Base-by-base conservation (phyloP, 2,888 invertebrate species). In the Sinopyrophorus schimmeli region DNA sequence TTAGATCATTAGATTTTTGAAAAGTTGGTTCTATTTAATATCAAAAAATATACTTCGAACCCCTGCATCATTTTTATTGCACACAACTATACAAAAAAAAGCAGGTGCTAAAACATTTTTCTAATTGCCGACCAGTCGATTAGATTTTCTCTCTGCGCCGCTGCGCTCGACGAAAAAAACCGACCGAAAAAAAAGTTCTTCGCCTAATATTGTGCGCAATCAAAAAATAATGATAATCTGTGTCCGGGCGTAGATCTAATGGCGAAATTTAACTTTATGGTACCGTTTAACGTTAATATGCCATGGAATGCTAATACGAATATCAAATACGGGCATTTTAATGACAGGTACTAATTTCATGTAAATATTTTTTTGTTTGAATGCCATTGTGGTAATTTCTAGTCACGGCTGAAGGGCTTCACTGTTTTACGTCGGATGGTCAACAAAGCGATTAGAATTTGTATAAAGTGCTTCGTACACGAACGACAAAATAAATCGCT, bases 391-490 rank as follows among this genome's bases (percentile, higher is more conserved):
- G 28, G 34, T 34, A 35, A 40, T 42, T 30, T 20, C 30, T 28
- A 12, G 42, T 49, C 27, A 49, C 32, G 43, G 30, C 15, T 37
- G 21, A 9, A 15, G 31, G 39, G 16, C 17, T 43, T 44, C 39
- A 38, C 43, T 49, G 32, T 49, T 49, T 49, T 44, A 32, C 32
- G 21, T 43, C 38, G 39, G 43, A 49, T 43, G 39, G 39, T 26
- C 38, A 39, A 44, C 49, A 43, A 49, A 43, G 49, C 43, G 49
- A 49, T 49, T 49, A 43, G 43, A 32, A 43, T 24, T 47, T 34
- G 24, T 39, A 40, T 38, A 38, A 46, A n/a, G n/a, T n/a, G n/a
- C n/a, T n/a, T 46, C 30, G 17, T 16, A 39, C 7, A 14, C 16
- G 34, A 34, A 47, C 23, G 34, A 47, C 40, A 47, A 47, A 40